These are phyloP conservation scores for Speoplatyrhinus poulsoni DNA, from an alignment of 2,113 vertebrate species.

Conservation along the genomic window DNA sequence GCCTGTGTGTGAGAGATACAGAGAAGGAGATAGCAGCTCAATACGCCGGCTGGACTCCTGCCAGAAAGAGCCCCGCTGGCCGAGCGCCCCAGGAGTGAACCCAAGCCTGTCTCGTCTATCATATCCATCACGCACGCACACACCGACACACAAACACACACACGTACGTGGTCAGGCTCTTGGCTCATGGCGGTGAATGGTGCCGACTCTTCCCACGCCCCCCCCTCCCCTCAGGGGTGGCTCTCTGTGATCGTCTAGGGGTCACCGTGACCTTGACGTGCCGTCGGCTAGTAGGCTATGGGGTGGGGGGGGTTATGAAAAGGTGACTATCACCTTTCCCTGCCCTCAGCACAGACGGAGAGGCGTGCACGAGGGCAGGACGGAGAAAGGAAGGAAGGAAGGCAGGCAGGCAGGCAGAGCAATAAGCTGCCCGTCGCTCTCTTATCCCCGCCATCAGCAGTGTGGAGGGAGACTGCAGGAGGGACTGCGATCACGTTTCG, in stretches of 20 bases:
- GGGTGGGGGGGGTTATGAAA: neutral
- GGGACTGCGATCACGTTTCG: constrained; percentile 49
- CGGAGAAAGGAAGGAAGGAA: neutral
- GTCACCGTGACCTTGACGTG: neutral
- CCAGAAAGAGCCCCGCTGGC: constrained; percentile 46
- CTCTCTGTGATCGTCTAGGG: constrained; percentile 34
- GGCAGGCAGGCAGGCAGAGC: neutral
- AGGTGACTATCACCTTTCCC: constrained; percentile 35
- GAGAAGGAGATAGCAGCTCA: constrained; percentile 30
- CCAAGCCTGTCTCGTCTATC: constrained; percentile 41
- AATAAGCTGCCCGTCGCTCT: constrained; percentile 22
- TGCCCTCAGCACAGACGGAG: constrained; percentile 32
- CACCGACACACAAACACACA: neutral
- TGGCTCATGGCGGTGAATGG: constrained; percentile 39
- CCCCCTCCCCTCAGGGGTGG: constrained; percentile 37
- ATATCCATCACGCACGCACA: constrained; percentile 44
- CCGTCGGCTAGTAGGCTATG: neutral
- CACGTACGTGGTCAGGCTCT: no score
- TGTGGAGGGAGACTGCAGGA: constrained; percentile 1
- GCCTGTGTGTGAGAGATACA: no score
- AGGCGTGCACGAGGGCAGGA: neutral
- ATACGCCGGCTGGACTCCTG: constrained; percentile 17
- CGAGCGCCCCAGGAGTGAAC: constrained; percentile 31
- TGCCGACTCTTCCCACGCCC: constrained; percentile 25
- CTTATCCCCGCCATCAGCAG: constrained; percentile 45